phyloP scores from a whole-genome alignment of 1,140 invertebrate genomes.

The Aleiodes sp. region DNA sequence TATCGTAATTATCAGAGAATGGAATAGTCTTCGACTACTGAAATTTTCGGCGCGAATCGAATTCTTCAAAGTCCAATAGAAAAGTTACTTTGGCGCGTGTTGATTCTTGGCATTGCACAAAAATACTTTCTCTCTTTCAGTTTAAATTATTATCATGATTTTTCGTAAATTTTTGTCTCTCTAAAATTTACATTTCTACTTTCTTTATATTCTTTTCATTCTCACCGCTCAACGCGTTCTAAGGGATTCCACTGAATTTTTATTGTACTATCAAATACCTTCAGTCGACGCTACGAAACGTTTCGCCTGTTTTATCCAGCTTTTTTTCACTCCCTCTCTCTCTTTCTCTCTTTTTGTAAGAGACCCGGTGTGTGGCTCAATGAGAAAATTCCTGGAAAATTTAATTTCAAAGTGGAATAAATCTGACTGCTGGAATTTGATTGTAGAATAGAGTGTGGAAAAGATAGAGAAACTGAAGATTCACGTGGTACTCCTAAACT shows the following conservation, averaged over 20 bases:
- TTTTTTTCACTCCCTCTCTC: slow-evolving; percentile 9
- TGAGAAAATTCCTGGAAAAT: neutral
- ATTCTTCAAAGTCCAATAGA: slow-evolving; percentile 25
- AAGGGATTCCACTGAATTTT: slow-evolving; percentile 15
- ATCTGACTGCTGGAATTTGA: neutral
- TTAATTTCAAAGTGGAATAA: neutral
- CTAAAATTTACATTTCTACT: neutral
- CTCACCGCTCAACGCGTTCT: neutral
- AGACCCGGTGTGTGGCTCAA: neutral
- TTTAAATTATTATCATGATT: slow-evolving; percentile 6
- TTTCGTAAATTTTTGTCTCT: neutral
- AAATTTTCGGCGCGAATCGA: slow-evolving; percentile 33
- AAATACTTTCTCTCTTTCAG: neutral
- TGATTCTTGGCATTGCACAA: neutral
- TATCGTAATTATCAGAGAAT: slow-evolving; percentile 24
- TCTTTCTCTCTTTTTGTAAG: too few species aligned
- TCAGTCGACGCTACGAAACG: slow-evolving; percentile 4
- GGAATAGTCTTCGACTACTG: slow-evolving; percentile 35
- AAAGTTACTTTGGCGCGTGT: neutral
- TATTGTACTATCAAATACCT: slow-evolving; percentile 16
- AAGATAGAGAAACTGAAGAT: too few species aligned
- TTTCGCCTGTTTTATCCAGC: neutral
- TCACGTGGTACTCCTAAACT: too few species aligned
- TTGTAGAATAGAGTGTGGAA: neutral
- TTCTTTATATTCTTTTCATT: slow-evolving; percentile 8